Evolutionary conservation across 1,140 invertebrate genomes (phyloP).

Genomic region (Bombus affinis): DNA sequence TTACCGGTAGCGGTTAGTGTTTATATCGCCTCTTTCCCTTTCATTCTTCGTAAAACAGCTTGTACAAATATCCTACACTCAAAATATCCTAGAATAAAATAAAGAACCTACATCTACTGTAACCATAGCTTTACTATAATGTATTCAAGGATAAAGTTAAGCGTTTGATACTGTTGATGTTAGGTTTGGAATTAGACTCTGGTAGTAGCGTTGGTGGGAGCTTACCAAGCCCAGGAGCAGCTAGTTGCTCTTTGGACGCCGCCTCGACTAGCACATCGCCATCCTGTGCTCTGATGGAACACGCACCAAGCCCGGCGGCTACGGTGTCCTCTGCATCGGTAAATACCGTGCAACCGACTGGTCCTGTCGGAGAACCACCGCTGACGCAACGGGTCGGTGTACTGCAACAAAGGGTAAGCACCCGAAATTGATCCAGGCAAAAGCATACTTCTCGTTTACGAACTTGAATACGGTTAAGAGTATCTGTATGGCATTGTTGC

Average conservation of each 20-base stretch:
- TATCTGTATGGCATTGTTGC: slow-evolving; percentile 28
- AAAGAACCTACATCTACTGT: too few species aligned
- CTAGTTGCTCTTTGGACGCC: slow-evolving; percentile 87
- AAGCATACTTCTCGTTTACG: slow-evolving; percentile 69
- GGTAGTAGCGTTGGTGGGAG: slow-evolving; percentile 88
- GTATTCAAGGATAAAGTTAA: background rate
- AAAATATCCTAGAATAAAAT: too few species aligned
- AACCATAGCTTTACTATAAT: background rate
- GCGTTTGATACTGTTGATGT: slow-evolving; percentile 12
- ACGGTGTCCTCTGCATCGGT: slow-evolving; percentile 84
- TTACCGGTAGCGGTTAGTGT: slow-evolving; percentile 84
- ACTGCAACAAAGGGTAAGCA: slow-evolving; percentile 93
- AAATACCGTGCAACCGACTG: slow-evolving; percentile 78
- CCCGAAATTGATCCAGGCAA: slow-evolving; percentile 78
- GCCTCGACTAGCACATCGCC: slow-evolving; percentile 84
- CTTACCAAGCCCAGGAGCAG: slow-evolving; percentile 88
- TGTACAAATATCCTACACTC: background rate
- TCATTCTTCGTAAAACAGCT: slow-evolving; percentile 15
- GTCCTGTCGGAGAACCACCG: slow-evolving; percentile 81
- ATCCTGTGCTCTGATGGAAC: slow-evolving; percentile 83
- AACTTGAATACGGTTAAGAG: background rate
- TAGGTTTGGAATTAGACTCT: slow-evolving; percentile 87
- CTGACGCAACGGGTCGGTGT: slow-evolving; percentile 87
- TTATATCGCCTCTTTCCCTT: slow-evolving; percentile 5
- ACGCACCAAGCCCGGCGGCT: slow-evolving; percentile 82